Evolutionary conservation across 2,113 vertebrate genomes (phyloP).

Genomic region (Sula dactylatra): DNA sequence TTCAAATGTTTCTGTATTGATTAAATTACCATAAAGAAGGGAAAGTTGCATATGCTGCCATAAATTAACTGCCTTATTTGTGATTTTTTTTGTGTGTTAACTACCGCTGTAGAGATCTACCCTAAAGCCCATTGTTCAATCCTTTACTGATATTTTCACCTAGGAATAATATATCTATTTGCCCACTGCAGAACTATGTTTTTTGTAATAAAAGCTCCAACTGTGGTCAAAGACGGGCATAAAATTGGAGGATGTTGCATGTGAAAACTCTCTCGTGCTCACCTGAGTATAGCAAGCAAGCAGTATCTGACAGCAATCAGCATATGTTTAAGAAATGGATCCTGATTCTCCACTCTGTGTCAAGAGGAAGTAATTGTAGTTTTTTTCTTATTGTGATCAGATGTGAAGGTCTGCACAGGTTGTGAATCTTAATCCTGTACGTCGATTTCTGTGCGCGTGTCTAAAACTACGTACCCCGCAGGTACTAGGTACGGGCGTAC

Average conservation of each 20-base stretch:
- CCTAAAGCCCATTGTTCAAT: background rate
- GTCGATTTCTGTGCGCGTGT: background rate
- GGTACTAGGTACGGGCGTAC: background rate
- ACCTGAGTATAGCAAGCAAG: background rate
- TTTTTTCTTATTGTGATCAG: background rate
- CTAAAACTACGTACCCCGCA: accelerated
- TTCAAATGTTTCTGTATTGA: background rate
- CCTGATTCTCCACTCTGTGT: background rate
- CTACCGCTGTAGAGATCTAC: background rate
- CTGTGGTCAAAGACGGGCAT: background rate
- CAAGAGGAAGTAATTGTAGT: background rate
- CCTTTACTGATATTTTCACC: background rate
- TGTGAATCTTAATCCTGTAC: background rate
- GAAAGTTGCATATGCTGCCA: background rate
- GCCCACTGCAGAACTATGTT: background rate
- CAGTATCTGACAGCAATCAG: background rate
- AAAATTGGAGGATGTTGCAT: background rate
- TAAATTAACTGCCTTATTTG: background rate
- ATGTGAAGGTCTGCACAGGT: background rate
- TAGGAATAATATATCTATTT: background rate
- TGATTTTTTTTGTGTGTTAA: background rate
- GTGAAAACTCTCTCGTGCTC: background rate
- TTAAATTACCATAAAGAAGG: background rate
- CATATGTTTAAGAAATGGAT: background rate
- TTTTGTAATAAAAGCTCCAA: background rate